Evolutionary conservation across 2,797 vertebrate genomes (phyloP), one percentile per base, ranked within the genome.

Genomic region (Crocodylus rhombifer): DNA sequence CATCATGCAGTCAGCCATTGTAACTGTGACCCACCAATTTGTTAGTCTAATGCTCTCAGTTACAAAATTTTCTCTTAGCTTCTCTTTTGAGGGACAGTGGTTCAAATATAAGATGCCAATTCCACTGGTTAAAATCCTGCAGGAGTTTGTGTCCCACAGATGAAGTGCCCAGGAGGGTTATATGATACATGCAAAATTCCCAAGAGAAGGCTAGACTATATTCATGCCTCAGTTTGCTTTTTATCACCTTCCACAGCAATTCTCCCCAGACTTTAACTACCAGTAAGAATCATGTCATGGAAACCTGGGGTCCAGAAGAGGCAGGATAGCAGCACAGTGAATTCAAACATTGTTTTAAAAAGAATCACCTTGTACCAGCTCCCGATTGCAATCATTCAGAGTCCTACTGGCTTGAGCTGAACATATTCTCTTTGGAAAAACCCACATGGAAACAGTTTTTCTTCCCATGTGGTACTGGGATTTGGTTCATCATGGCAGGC

Each of bases 31-130:
- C 36, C 36, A 73, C 7, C 23, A 73, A 14, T 42, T 73, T 51
- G 36, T 12, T 23, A 71, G 67, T 20, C 67, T 42, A 14, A 14
- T 42, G 67, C 33, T 42, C 14, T 14, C 23, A 87, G 23, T 84
- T 95, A 16, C 55, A 77, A 55, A 23, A 62, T 95, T 95, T 90
- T 90, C 87, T 89, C 6, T 51, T 94, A 80, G 61, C 74, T 80
- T 89, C 58, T 82, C 65, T 91, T 0, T 0, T 51, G 30, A 69
- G 56, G 88, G 74, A 88, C 73, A 84, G 76, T 14, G 26, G 30
- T 86, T 81, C 88, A 93, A 87, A 93, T 30, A 55, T 1, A 12
- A 92, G 36, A 56, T 93, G 77, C 88, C 62, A 80, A 42, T 93
- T 96, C 74, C 82, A 64, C 77, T 78, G 65, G 28, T 77, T 90